A percentile compares a stretch with the other conserved stretches of the same genome.
Evolutionary conservation across 2,113 vertebrate species (phyloP).

Genomic region (Vulpes ferrilata): DNA sequence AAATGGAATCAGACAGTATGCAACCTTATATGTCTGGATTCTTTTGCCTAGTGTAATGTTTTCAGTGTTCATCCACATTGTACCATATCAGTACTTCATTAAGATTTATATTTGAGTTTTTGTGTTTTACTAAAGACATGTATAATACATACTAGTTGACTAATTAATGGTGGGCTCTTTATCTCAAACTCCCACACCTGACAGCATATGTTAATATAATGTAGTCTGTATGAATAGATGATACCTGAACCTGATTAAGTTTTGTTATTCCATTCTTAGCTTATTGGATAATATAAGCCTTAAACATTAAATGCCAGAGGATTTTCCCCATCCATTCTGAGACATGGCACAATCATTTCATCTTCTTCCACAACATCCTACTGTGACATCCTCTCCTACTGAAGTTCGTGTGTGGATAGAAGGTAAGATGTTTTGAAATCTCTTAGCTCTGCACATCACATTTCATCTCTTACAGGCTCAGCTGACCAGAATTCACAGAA

Average conservation of each 20-base stretch:
- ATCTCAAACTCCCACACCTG: not conserved
- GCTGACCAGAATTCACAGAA: not conserved
- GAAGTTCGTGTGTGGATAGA: constrained; percentile 63
- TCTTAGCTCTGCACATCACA: constrained; percentile 3
- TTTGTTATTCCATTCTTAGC: constrained; percentile 55
- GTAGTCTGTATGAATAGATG: not conserved
- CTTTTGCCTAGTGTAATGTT: not conserved
- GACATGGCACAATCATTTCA: not conserved
- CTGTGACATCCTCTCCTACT: constrained; percentile 20
- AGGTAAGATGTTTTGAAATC: constrained; percentile 64
- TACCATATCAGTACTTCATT: not conserved
- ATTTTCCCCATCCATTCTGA: constrained; percentile 22
- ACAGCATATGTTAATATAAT: constrained; percentile 12
- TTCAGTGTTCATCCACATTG: not conserved
- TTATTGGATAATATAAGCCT: constrained; percentile 11
- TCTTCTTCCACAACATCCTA: not conserved
- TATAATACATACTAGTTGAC: constrained; percentile 18
- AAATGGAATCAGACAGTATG: not conserved
- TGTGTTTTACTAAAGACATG: not conserved
- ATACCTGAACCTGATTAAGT: not conserved
- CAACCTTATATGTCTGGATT: not conserved
- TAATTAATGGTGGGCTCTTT: not conserved
- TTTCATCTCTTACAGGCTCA: not conserved
- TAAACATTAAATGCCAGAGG: not conserved
- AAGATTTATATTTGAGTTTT: constrained; percentile 1